phyloP scores from a whole-genome alignment of 2,113 vertebrate species.

The Alosa alosa region DNA sequence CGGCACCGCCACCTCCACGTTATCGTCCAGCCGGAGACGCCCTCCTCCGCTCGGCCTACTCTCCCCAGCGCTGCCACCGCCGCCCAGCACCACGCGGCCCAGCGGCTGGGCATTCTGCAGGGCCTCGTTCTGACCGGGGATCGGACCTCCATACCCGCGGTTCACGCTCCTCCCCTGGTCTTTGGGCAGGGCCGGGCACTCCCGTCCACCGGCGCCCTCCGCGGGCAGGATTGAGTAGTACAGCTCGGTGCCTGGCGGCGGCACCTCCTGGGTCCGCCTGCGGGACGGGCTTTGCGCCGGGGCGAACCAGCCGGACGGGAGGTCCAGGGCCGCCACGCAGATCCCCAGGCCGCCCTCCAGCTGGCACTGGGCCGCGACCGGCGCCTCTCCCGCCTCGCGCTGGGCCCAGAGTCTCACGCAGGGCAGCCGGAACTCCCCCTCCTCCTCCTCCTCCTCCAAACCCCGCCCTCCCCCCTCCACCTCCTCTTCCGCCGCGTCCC shows the following conservation, averaged over 20 bases:
- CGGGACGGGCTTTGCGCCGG: slow-evolving; percentile 65
- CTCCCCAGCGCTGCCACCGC: slow-evolving; percentile 71
- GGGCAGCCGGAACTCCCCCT: slow-evolving; percentile 72
- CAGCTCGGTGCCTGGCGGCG: slow-evolving; percentile 78
- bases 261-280: slow-evolving; percentile 63
- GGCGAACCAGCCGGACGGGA: slow-evolving; percentile 86
- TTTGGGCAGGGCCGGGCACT: slow-evolving; percentile 75
- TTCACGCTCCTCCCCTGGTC: slow-evolving; percentile 70
- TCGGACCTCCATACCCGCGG: slow-evolving; percentile 64
- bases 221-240: slow-evolving; percentile 80
- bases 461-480: background rate
- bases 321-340: slow-evolving; percentile 86
- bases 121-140: slow-evolving; percentile 62
- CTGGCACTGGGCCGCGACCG: slow-evolving; percentile 81
- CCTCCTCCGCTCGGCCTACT: slow-evolving; percentile 70
- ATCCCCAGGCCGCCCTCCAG: slow-evolving; percentile 84
- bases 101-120: slow-evolving; percentile 71
- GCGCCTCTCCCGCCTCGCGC: slow-evolving; percentile 78
- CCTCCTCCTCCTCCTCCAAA: slow-evolving; percentile 19
- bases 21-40: slow-evolving; percentile 78
- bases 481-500: slow-evolving; percentile 69
- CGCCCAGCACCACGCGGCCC: slow-evolving; percentile 81
- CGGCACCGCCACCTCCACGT: slow-evolving; percentile 79
- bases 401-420: slow-evolving; percentile 83
- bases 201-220: slow-evolving; percentile 68